Evolutionary conservation across 1,140 invertebrate genomes (phyloP).

Genomic region (Oncopodura yosiiana): DNA sequence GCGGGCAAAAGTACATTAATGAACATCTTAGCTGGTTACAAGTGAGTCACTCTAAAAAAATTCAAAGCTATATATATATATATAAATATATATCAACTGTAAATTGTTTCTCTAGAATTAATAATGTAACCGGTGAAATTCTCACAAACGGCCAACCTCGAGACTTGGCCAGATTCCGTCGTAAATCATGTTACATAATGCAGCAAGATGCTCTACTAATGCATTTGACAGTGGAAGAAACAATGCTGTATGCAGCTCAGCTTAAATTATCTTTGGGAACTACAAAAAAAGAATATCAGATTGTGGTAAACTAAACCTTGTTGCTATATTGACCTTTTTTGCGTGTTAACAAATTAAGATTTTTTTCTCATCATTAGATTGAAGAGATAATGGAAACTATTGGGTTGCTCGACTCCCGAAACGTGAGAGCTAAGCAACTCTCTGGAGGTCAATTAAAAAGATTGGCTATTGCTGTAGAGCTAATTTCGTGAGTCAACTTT

Average conservation of each 20-base stretch:
- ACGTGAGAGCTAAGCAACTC: slow-evolving; percentile 66
- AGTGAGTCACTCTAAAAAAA: slow-evolving; percentile 48
- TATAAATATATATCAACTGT: too few species aligned
- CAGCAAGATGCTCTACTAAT: slow-evolving; percentile 85
- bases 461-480: slow-evolving; percentile 84
- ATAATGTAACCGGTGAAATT: slow-evolving; percentile 31
- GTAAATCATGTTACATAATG: slow-evolving; percentile 93
- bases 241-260: slow-evolving; percentile 83
- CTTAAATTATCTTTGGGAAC: slow-evolving; percentile 77
- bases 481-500: slow-evolving; percentile 52
- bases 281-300: slow-evolving; percentile 53
- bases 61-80: background rate
- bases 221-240: slow-evolving; percentile 76
- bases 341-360: background rate
- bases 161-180: slow-evolving; percentile 73
- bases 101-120: slow-evolving; percentile 20
- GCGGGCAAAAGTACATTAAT: slow-evolving; percentile 82
- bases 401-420: slow-evolving; percentile 65
- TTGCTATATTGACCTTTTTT: background rate
- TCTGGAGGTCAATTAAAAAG: slow-evolving; percentile 89
- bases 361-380: slow-evolving; percentile 49
- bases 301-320: background rate
- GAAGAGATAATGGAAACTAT: slow-evolving; percentile 83
- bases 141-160: slow-evolving; percentile 57
- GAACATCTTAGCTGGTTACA: slow-evolving; percentile 74